phyloP scores from a whole-genome alignment of 2,797 vertebrate species.

The Mormyrops attenuatus region DNA sequence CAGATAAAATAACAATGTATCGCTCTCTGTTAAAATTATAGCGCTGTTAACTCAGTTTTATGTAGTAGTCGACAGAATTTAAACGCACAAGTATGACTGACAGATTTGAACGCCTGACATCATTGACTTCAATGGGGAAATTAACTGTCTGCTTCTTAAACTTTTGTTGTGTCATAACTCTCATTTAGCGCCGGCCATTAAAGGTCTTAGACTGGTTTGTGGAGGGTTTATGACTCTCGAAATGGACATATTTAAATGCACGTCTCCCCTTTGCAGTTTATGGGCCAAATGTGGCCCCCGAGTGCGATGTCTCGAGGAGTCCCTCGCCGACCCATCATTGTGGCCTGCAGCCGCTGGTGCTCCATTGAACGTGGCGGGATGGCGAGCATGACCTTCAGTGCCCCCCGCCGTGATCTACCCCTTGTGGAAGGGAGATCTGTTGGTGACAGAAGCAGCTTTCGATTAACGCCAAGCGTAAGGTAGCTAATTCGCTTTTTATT shows the following conservation, averaged over 20 bases:
- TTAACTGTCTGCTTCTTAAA: constrained; percentile 12
- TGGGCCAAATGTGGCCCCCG: constrained; percentile 5
- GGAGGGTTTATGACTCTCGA: constrained; percentile 26
- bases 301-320: neutral
- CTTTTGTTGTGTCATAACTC: neutral
- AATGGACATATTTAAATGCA: constrained; percentile 12
- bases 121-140: constrained; percentile 3
- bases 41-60: neutral
- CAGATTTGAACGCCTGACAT: neutral
- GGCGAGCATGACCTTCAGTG: neutral
- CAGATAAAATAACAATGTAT: neutral
- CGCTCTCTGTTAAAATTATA: neutral
- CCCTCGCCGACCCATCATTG: too few relatives aligned
- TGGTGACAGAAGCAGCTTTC: neutral
- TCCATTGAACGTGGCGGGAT: neutral
- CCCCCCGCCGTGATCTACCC: neutral
- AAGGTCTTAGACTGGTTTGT: constrained; percentile 1
- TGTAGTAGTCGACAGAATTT: neutral
- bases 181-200: constrained; percentile 9
- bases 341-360: neutral
- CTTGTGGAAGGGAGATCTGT: neutral
- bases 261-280: constrained; percentile 3
- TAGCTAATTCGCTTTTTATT: constrained; percentile 22
- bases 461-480: constrained; percentile 14
- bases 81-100: neutral